Evolutionary conservation across 2,888 invertebrate species (phyloP).

Genomic region (Eueremaeus valkanovi): DNA sequence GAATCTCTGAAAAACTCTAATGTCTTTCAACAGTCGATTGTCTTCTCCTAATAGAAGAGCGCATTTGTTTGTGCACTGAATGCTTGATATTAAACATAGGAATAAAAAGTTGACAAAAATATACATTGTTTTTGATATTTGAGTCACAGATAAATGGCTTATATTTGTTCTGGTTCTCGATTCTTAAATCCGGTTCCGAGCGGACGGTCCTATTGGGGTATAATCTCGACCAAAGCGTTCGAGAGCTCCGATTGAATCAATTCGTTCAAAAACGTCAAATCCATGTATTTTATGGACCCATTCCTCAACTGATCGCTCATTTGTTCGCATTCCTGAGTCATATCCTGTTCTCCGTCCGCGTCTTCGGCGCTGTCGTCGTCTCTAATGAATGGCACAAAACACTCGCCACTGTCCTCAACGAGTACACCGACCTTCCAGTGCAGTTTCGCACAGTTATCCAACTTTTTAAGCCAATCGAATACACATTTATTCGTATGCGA

Average conservation of each 20-base stretch:
- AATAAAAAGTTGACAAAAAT: too few relatives aligned
- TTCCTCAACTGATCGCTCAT: not conserved
- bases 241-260: conserved; percentile 26
- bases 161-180: too few relatives aligned
- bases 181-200: too few relatives aligned
- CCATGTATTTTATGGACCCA: conserved; percentile 22
- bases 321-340: not conserved
- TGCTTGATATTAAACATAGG: too few relatives aligned
- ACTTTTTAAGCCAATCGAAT: conserved; percentile 36
- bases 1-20: too few relatives aligned
- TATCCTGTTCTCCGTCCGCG: not conserved
- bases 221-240: not conserved
- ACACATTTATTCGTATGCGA: conserved; percentile 39
- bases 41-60: too few relatives aligned
- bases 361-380: conserved; percentile 21
- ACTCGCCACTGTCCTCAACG: conserved; percentile 43
- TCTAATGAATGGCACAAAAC: conserved; percentile 37
- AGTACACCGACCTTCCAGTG: conserved; percentile 37
- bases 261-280: conserved; percentile 37
- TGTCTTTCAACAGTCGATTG: too few relatives aligned
- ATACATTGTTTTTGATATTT: too few relatives aligned
- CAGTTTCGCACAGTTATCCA: conserved; percentile 23
- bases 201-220: not conserved
- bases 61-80: too few relatives aligned
- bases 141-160: too few relatives aligned